Evolutionary conservation across 1,140 invertebrate species (phyloP), one percentile per base, ranked within the genome.

Genomic region (Lycorma delicatula): DNA sequence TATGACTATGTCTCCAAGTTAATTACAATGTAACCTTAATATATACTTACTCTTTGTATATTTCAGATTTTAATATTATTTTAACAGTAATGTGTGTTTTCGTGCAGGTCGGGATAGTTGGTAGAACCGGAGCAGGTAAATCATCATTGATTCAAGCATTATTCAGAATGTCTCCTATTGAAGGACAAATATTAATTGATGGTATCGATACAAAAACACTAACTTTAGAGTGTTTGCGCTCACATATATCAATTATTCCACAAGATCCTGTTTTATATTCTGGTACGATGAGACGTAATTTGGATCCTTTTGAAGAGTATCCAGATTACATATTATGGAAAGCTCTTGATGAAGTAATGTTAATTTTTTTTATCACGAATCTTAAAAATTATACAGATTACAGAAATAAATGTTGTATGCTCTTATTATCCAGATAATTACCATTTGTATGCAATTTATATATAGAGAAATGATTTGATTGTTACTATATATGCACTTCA

Each of bases 121-220:
- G 91, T 3, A 76, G 88, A 67, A 92, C 89, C 4, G 93, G 93
- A 1, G 91, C 92, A 29, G 93, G 93, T n/a, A 97, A 97, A 70
- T 91, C 89, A 0, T 94, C 92, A 0, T 72, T 96, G 3, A 89
- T 93, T 54, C 75, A 84, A 26, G 85, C 89, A 1, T 68, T 95
- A 0, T 94, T 95, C 66, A 77, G 91, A 49, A 66, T 95, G 56
- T 75, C 78, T 2, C 74, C 81, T 62, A 69, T 72, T 3, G 68
- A 78, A 34, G 84, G 83, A 6, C 18, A 60, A 0, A 77, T 91
- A 26, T 59, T 66, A 0, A 85, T 93, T 46, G 91, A 93, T 67
- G 79, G 71, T 9, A 69, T 82, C 0, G 79, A 89, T 56, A 84
- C 82, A 0, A 72, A 73, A 3, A 69, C 67, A 1, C 70, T 93